Conservation (phyloP, 1,140 invertebrate species). For the Subanguina moxae region DNA sequence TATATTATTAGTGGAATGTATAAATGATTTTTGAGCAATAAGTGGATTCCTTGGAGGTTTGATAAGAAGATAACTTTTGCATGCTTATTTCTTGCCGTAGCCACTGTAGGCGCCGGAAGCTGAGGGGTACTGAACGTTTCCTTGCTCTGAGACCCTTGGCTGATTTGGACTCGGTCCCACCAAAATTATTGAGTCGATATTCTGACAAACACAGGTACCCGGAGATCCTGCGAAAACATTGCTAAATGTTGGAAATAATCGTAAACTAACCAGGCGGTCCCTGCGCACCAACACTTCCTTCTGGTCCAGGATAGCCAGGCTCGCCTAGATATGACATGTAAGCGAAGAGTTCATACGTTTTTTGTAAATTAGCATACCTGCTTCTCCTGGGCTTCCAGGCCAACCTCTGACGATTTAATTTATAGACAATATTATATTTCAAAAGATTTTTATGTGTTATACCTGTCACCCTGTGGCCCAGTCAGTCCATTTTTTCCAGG, state of each 20-base stretch:
- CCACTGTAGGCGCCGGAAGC: conserved; percentile 26
- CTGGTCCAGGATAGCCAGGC: conserved; percentile 56
- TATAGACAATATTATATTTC: neutral
- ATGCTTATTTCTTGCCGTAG: conserved; percentile 15
- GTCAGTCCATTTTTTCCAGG: conserved; percentile 57
- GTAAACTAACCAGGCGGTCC: conserved; percentile 46
- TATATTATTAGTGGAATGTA: too few relatives aligned
- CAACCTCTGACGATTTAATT: conserved; percentile 37
- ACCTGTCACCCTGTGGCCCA: conserved; percentile 51
- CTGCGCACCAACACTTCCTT: conserved; percentile 52
- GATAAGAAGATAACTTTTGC: neutral
- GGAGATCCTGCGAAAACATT: conserved; percentile 44
- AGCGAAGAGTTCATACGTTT: neutral
- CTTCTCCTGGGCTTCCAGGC: conserved; percentile 40
- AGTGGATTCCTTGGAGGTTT: too few relatives aligned
- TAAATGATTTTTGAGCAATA: too few relatives aligned
- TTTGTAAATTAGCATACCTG: neutral
- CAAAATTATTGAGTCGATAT: conserved; percentile 56
- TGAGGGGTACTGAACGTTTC: conserved; percentile 32
- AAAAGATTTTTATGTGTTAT: neutral
- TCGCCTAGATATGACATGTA: conserved; percentile 8
- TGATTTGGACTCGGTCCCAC: conserved; percentile 51
- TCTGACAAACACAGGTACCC: conserved; percentile 55
- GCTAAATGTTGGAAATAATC: conserved; percentile 7
- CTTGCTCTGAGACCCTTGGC: conserved; percentile 44